Base-by-base conservation (phyloP, 2,888 invertebrate genomes). In the Temnothorax unifasciatus region DNA sequence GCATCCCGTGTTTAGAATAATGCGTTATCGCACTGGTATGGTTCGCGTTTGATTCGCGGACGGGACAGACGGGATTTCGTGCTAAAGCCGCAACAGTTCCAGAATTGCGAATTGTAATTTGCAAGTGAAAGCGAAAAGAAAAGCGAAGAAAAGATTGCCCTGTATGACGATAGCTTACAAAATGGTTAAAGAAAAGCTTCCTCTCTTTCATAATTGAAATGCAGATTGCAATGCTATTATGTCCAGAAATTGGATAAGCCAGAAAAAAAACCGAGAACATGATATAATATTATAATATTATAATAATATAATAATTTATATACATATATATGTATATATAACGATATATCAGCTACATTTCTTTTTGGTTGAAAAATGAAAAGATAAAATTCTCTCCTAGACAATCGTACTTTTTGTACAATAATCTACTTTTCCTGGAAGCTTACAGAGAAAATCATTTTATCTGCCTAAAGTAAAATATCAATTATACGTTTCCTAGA, bases 401-500 rank as follows among this genome's bases (percentile, higher is more conserved):
- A 57, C n/a, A 69, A 69, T 69, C 29, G 9, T 29, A 71, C n/a
- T 68, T 21, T 34, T 21, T 21, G 25, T 59, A 25, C 11, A 47
- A 25, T 59, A 73, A 79, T 73, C 25, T 44, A 57, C 21, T 57
- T 44, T 44, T 73, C 4, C 38, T 13, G 38, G 54, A 41, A 71
- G 79, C 79, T 50, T 50, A 34, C 47, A 9, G 77, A 57, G 71
- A 57, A 59, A 13, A 81, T 81, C 47, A 61, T 71, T 81, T 73
- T 38, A 47, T 79, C 71, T 34, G 73, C 34, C 47, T 50, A 50
- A 73, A 73, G 59, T 73, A 59, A 81, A 81, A 73, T 81, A 81
- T 81, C 79, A 81, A 81, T 81, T 81, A 81, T 73, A 81, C 79
- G 54, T 73, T 81, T 73, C 13, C 59, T n/a, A 21, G 59, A 81